phyloP scores from a whole-genome alignment of 2,888 invertebrate genomes.

The Polydrusus cervinus region DNA sequence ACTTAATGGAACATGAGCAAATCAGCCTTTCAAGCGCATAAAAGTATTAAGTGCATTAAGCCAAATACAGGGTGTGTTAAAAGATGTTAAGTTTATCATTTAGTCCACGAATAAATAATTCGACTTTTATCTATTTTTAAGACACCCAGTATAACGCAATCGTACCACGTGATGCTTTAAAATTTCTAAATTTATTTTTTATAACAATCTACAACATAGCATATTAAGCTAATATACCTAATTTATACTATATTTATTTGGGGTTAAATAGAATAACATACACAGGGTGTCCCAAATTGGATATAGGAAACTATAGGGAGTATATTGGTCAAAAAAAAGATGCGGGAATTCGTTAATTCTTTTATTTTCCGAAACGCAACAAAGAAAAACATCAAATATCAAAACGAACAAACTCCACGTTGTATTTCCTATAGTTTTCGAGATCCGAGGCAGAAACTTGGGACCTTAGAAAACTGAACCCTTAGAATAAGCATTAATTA shows the following conservation, averaged over 20 bases:
- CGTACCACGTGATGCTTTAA: neutral
- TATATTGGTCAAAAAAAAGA: too few relatives aligned
- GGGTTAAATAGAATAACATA: conserved; percentile 5
- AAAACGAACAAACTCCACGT: too few relatives aligned
- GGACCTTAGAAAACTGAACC: too few relatives aligned
- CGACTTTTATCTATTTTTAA: neutral
- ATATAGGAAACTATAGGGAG: too few relatives aligned
- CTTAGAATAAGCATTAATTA: too few relatives aligned
- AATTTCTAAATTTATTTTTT: neutral
- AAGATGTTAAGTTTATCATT: neutral
- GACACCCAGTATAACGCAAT: neutral
- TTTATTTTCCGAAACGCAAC: too few relatives aligned
- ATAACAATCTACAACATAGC: neutral
- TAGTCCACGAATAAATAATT: too few relatives aligned
- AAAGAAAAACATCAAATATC: too few relatives aligned
- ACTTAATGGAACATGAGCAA: too few relatives aligned
- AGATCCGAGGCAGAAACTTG: too few relatives aligned
- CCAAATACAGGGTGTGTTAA: neutral
- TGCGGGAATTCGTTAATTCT: too few relatives aligned
- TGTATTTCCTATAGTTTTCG: too few relatives aligned
- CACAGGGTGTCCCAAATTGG: neutral
- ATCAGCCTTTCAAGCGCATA: conserved; percentile 3
- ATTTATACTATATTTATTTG: conserved; percentile 10
- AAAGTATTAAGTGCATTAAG: conserved; percentile 13
- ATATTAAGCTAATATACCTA: neutral